Conservation (phyloP, 1,140 invertebrate genomes). For the Drosophila lacertosa region DNA sequence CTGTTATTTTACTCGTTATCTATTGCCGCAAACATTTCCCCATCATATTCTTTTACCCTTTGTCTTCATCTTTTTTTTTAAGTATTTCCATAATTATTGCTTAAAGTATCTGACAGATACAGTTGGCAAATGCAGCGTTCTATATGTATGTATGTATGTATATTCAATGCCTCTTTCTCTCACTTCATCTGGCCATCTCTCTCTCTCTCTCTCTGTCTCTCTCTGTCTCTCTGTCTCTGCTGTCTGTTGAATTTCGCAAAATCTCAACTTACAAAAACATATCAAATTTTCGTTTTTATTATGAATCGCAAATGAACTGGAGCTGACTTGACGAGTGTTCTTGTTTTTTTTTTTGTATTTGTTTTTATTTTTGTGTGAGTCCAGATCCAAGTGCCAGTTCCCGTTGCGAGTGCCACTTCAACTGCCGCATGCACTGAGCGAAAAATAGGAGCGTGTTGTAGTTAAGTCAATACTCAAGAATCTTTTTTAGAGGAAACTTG, state of each 20-base stretch:
- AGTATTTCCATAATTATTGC: constrained; percentile 66
- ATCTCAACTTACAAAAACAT: constrained; percentile 81
- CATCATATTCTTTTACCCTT: constrained; percentile 23
- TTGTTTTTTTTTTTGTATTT: background rate
- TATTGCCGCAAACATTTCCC: constrained; percentile 23
- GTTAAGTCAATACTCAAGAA: background rate
- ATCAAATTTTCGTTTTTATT: constrained; percentile 78
- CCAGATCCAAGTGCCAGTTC: constrained; percentile 27
- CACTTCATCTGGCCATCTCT: background rate
- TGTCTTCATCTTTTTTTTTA: background rate
- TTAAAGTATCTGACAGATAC: constrained; percentile 64
- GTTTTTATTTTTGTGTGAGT: constrained; percentile 5
- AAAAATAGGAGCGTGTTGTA: background rate
- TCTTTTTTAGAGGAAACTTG: no score
- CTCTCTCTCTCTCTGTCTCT: background rate
- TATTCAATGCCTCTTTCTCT: background rate
- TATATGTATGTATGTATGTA: no score
- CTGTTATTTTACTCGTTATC: constrained; percentile 12
- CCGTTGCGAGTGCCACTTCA: constrained; percentile 23
- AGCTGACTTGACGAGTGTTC: constrained; percentile 41
- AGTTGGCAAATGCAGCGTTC: constrained; percentile 58
- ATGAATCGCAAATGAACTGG: constrained; percentile 71
- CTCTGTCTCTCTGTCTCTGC: background rate
- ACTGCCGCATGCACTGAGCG: constrained; percentile 15
- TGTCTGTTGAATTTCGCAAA: constrained; percentile 59